Evolutionary conservation across 92 coral and sea anemone species (phyloP), one percentile per base, ranked within the genome.

Genomic region (Paragorgia papillata): DNA sequence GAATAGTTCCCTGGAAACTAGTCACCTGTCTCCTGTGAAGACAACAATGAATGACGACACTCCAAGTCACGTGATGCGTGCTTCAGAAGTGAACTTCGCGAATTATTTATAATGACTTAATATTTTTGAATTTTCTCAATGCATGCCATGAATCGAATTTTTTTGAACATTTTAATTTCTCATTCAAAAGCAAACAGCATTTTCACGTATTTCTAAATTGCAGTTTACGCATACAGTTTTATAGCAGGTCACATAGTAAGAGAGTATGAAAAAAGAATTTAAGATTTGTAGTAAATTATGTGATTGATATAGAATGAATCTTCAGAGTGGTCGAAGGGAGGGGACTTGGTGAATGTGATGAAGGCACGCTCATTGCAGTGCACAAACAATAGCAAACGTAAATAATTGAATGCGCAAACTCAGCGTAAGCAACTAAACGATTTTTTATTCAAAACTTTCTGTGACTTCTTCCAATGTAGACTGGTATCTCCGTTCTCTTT

Each of bases 1-100:
- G 2, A n/a, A 7, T 46, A 46, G 12, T n/a, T 46, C 53, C 9
- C 12, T 46, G n/a, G 53, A 46, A 46, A 15, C 53, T 46, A 46
- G 53, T 46, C 53, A 46, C 53, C 53, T 6, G 53, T 46, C 53
- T 46, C 12, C 53, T 46, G 53, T 46, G n/a, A 46, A 46, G 53
- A 15, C 53, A 15, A 15, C 53, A 46, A 2, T 7, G 15, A 46
- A 46, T 46, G 53, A 46, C 53, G 53, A 46, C 15, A n/a, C 15
- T 15, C 53, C 7, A 46, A 46, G n/a, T 15, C 53, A 37, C 43
- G 43, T 46, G 53, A 46, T 15, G 53, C 7, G 43, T 37, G n/a
- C 14, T 46, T n/a, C 2, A 46, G 53, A 46, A n/a, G 2, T 46
- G 53, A n/a, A 46, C 15, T 46, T 46, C 7, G n/a, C 2, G 12